Evolutionary conservation across 2,888 invertebrate genomes (phyloP).

Genomic region (Scaptomyza tumidula): DNA sequence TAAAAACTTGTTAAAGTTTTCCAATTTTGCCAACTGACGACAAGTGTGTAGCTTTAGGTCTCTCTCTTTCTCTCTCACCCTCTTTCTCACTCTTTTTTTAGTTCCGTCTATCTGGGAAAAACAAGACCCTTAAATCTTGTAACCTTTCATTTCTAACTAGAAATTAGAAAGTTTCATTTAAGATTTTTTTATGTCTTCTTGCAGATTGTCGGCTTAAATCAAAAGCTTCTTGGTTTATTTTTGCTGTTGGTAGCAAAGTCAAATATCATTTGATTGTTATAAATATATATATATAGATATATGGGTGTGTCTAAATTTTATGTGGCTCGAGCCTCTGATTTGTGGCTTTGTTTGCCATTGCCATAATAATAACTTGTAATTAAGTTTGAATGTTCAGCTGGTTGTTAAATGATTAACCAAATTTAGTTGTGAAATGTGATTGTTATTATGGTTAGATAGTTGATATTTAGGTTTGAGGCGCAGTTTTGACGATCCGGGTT

Average conservation of each 20-base stretch:
- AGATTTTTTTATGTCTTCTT: conserved; percentile 4
- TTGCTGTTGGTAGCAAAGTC: conserved; percentile 31
- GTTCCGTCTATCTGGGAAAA: not conserved
- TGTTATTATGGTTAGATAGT: conserved; percentile 9
- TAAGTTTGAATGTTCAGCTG: conserved; percentile 24
- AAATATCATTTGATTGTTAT: conserved; percentile 37
- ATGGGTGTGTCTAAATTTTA: conserved; percentile 47
- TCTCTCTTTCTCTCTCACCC: conserved; percentile 8
- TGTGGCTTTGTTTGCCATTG: conserved; percentile 22
- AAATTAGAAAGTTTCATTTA: conserved; percentile 66
- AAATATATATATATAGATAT: conserved; percentile 10
- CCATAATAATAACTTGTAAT: conserved; percentile 50
- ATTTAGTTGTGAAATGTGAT: conserved; percentile 35
- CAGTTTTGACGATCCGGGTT: no score
- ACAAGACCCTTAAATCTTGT: conserved; percentile 65
- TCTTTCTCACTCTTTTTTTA: not conserved
- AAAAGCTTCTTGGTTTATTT: conserved; percentile 40
- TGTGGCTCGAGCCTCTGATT: conserved; percentile 15
- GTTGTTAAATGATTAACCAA: conserved; percentile 14
- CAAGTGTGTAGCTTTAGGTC: conserved; percentile 65
- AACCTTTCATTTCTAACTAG: conserved; percentile 63
- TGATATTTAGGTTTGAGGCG: conserved; percentile 1
- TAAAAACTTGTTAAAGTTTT: conserved; percentile 67
- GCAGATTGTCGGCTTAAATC: conserved; percentile 45
- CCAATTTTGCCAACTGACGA: conserved; percentile 66